These are phyloP conservation scores for Parazoanthus darwini DNA, from an alignment of 92 coral and sea anemone species.

Conservation along the genomic window DNA sequence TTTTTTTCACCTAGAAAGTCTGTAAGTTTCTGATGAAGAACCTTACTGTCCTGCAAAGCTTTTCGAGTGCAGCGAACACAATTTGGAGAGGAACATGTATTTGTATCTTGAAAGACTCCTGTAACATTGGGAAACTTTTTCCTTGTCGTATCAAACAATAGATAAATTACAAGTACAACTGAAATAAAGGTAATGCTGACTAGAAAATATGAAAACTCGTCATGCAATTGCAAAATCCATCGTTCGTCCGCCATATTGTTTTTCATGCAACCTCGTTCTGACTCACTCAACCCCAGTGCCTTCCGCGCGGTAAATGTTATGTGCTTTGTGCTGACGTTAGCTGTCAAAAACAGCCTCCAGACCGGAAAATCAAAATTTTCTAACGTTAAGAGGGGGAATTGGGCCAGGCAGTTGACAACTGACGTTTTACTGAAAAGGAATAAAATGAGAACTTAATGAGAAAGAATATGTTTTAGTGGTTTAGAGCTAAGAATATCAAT, in stretches of 20 bases:
- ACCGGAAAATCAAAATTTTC: too few relatives aligned
- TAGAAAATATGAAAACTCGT: neutral
- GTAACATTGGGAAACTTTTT: neutral
- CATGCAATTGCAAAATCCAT: too few relatives aligned
- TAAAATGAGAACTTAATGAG: too few relatives aligned
- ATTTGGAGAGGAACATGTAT: slow-evolving; percentile 56
- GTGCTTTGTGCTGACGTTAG: too few relatives aligned
- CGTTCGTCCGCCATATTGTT: slow-evolving; percentile 5
- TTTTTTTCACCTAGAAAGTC: slow-evolving; percentile 44
- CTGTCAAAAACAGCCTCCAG: too few relatives aligned
- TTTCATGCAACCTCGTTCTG: neutral
- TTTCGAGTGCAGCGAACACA: slow-evolving; percentile 61
- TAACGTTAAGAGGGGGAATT: too few relatives aligned
- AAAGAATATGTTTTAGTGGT: too few relatives aligned
- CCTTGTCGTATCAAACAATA: neutral
- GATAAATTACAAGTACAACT: neutral
- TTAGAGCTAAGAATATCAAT: too few relatives aligned
- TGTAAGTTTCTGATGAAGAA: slow-evolving; percentile 48
- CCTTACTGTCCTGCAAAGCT: slow-evolving; percentile 33
- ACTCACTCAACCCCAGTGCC: neutral
- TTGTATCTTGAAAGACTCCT: neutral
- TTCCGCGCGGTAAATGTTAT: too few relatives aligned
- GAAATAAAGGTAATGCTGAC: neutral
- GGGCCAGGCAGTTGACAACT: too few relatives aligned
- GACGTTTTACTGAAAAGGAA: too few relatives aligned